Evolutionary conservation across 2,888 invertebrate species (phyloP).

Genomic region (Pedicia rivosa): DNA sequence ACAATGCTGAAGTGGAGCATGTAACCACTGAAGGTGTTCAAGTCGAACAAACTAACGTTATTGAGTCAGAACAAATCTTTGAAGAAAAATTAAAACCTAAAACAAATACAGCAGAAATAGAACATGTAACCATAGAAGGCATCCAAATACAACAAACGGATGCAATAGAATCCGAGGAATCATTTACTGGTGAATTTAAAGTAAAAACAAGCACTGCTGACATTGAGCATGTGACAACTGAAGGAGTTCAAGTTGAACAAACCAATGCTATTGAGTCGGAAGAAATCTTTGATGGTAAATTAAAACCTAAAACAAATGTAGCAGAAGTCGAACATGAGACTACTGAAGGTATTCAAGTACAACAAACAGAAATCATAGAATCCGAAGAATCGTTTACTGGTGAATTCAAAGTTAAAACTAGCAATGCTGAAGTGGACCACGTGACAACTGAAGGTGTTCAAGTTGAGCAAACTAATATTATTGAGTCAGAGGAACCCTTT

Average conservation of each 20-base stretch:
- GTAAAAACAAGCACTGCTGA: constrained; percentile 6
- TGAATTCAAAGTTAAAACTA: too few species aligned
- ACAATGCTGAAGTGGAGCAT: background rate
- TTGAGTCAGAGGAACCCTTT: too few species aligned
- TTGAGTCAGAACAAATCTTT: background rate
- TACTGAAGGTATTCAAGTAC: background rate
- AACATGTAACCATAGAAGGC: constrained; percentile 14
- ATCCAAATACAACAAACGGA: constrained; percentile 19
- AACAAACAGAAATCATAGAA: background rate
- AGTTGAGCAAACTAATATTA: too few species aligned
- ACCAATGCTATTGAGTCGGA: constrained; percentile 13
- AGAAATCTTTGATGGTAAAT: constrained; percentile 3
- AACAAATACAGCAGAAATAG: constrained; percentile 8
- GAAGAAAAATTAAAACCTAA: constrained; percentile 10
- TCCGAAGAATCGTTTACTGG: background rate
- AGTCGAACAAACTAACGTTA: background rate
- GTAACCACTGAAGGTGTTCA: background rate
- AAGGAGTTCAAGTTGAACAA: constrained; percentile 13
- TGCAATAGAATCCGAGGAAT: constrained; percentile 19
- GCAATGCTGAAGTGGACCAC: too few species aligned
- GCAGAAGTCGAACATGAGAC: background rate
- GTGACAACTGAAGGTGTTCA: too few species aligned
- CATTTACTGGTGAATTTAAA: constrained; percentile 13
- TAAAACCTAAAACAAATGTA: background rate
- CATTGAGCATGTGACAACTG: constrained; percentile 4